Base-by-base conservation (phyloP, 2,797 vertebrate genomes). In the Dicrostonyx torquatus region DNA sequence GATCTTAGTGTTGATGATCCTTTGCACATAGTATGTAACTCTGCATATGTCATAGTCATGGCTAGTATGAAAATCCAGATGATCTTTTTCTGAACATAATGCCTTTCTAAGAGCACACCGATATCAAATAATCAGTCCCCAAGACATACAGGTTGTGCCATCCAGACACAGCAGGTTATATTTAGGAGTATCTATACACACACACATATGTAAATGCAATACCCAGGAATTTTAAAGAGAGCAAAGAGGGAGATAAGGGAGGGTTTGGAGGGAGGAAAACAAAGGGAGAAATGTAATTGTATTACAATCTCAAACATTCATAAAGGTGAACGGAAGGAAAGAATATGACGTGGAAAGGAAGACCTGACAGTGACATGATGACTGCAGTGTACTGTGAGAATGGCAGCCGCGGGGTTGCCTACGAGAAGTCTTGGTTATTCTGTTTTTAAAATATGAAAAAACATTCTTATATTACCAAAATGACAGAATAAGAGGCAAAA, bases 1-100 rank as follows among this genome's bases (percentile, higher is more conserved):
- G 18, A 1, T 79, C 66, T 48, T 14, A n/a, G 68, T 68, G 40
- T 24, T 0, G 55, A 76, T 31, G 55, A 76, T 45, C 7, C 37
- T 43, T 43, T 75, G 20, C 64, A 31, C 60, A 84, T 83, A 88
- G 34, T 86, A 24, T n/a, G 31, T 48, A 68, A 48, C 73, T 34
- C 13, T 78, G 26, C 40, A n/a, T 87, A 90, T 55, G 6, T n/a
- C 73, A 72, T 43, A 64, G 31, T 89, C 14, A 10, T 37, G 91
- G n/a, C 79, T 85, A 29, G 34, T 73, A 50, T 84, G 10, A 73
- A 45, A 83, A 75, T 84, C 20, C 2, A 76, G n/a, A n/a, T 13
- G 24, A 48, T 60, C 9, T 68, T 31, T 93, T 91, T 95, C 31
- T 80, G 31, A 91, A 66, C 6, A 48, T 72, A 93, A 60, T 72